A percentile compares a stretch with the other conserved stretches of the same genome.
Conservation (phyloP, 2,888 invertebrate species). For the Gasteruption jaculator region DNA sequence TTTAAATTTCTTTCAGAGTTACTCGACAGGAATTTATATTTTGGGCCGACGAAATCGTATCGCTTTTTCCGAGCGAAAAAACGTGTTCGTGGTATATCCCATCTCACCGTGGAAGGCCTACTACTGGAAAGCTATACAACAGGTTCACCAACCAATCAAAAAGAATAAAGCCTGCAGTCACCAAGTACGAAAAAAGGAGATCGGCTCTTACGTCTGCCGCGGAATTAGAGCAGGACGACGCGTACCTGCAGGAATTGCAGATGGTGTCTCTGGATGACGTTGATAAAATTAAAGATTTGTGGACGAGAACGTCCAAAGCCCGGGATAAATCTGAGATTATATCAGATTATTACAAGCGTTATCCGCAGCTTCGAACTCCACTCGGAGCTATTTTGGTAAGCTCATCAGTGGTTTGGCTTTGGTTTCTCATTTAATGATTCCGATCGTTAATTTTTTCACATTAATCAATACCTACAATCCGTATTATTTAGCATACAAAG, state of each 20-base stretch:
- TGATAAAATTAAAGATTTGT: constrained; percentile 8
- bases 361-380: too few relatives aligned
- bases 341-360: too few relatives aligned
- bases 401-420: too few relatives aligned
- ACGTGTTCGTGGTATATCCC: constrained; percentile 5
- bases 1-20: too few relatives aligned
- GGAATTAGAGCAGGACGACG: neutral
- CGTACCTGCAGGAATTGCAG: constrained; percentile 5
- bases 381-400: too few relatives aligned
- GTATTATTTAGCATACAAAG: too few relatives aligned
- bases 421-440: too few relatives aligned
- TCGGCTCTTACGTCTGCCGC: neutral
- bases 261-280: constrained; percentile 8
- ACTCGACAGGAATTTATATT: constrained; percentile 5
- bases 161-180: constrained; percentile 7
- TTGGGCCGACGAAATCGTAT: constrained; percentile 8
- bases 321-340: neutral
- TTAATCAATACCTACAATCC: too few relatives aligned
- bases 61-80: constrained; percentile 3
- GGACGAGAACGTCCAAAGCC: constrained; percentile 5
- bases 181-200: neutral
- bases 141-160: constrained; percentile 5
- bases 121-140: neutral
- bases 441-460: too few relatives aligned
- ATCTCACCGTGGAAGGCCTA: neutral